Percentiles rank a stretch among this genome's conserved stretches.
Conservation (phyloP, 2,888 invertebrate species). For the Mythimna albipuncta region DNA sequence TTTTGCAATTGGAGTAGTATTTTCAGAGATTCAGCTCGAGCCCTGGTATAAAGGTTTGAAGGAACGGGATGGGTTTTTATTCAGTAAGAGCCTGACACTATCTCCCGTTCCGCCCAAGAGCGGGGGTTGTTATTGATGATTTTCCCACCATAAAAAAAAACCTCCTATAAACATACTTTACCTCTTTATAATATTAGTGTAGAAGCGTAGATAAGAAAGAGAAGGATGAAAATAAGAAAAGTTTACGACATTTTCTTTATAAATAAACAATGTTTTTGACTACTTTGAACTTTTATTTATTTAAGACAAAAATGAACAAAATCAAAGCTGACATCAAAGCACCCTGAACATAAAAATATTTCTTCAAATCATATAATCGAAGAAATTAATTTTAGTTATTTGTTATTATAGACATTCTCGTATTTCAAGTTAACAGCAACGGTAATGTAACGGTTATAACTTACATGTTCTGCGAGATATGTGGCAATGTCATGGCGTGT, state of each 20-base stretch:
- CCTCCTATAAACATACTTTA: too few relatives aligned
- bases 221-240: background rate
- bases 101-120: too few relatives aligned
- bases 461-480: constrained; percentile 66
- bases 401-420: constrained; percentile 41
- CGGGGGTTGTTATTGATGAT: too few relatives aligned
- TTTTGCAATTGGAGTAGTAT: too few relatives aligned
- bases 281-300: background rate
- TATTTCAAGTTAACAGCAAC: constrained; percentile 67
- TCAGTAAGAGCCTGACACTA: too few relatives aligned
- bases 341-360: constrained; percentile 6
- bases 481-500: constrained; percentile 66
- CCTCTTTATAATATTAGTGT: too few relatives aligned
- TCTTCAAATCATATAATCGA: constrained; percentile 1
- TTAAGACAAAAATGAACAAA: background rate
- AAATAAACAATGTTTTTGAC: background rate
- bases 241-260: background rate
- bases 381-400: constrained; percentile 35
- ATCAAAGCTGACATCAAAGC: background rate
- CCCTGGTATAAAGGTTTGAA: too few relatives aligned
- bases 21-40: too few relatives aligned
- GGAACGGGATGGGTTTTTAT: too few relatives aligned
- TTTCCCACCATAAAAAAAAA: too few relatives aligned
- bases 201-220: too few relatives aligned
- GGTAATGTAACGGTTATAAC: constrained; percentile 69